Evolutionary conservation across 2,888 invertebrate genomes (phyloP).

Genomic region (Ectobius pallidus): DNA sequence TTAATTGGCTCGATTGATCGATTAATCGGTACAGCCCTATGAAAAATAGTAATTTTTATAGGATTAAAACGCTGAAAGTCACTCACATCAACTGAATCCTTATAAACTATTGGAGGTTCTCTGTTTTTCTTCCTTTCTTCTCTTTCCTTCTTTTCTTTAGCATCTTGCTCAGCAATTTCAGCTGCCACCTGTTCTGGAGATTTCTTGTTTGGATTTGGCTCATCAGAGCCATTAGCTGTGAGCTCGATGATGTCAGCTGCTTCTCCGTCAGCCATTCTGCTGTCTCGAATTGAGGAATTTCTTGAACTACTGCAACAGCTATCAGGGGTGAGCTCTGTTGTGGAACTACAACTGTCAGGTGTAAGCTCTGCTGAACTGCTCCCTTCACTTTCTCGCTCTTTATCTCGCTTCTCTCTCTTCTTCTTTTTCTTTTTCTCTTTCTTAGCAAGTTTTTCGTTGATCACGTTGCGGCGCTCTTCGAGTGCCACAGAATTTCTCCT

Average conservation of each 20-base stretch:
- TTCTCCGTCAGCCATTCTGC: constrained; percentile 49
- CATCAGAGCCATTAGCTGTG: constrained; percentile 33
- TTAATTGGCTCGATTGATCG: too few relatives aligned
- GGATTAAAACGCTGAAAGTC: too few relatives aligned
- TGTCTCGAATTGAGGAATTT: constrained; percentile 21
- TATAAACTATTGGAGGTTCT: constrained; percentile 82
- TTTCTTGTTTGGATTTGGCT: constrained; percentile 20
- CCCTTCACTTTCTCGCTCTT: constrained; percentile 50
- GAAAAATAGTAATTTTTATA: too few relatives aligned
- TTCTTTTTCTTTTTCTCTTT: constrained; percentile 76
- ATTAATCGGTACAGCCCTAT: too few relatives aligned
- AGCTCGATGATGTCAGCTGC: constrained; percentile 48
- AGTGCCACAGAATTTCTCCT: constrained; percentile 68
- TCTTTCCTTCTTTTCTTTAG: constrained; percentile 66
- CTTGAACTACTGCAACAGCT: constrained; percentile 30
- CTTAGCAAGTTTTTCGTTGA: constrained; percentile 75
- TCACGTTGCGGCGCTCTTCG: constrained; percentile 69
- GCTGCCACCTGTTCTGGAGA: constrained; percentile 49
- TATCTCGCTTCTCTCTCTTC: constrained; percentile 64
- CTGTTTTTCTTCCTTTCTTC: constrained; percentile 73
- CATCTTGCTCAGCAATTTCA: constrained; percentile 60
- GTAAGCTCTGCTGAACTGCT: constrained; percentile 47
- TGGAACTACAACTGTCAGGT: constrained; percentile 39
- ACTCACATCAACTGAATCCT: constrained; percentile 72
- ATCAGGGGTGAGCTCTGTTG: constrained; percentile 44